Conservation (phyloP, 2,113 vertebrate species). For the Cynopterus brachyotis region DNA sequence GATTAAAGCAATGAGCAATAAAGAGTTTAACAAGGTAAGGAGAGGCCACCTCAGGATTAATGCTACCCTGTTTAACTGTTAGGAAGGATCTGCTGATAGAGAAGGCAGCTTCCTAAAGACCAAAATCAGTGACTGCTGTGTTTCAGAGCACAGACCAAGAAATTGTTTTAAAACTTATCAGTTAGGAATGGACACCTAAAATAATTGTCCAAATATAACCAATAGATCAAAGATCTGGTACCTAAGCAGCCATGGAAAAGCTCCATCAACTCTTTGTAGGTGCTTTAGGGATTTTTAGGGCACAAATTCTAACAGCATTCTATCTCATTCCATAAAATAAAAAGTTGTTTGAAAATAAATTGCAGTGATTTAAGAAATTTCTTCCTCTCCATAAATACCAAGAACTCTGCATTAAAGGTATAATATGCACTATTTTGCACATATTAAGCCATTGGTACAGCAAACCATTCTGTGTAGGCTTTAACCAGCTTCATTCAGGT, state of each 20-base stretch:
- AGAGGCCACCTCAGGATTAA: background rate
- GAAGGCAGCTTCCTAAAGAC: background rate
- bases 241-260: background rate
- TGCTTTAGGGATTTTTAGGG: background rate
- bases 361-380: background rate
- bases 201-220: background rate
- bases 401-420: background rate
- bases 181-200: background rate
- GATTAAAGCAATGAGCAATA: background rate
- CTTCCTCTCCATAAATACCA: background rate
- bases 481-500: background rate
- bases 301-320: background rate
- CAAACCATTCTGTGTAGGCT: rapidly evolving
- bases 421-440: background rate
- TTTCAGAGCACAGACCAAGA: background rate
- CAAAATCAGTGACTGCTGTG: background rate
- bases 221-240: background rate
- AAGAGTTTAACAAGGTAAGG: conserved; percentile 30
- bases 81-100: background rate
- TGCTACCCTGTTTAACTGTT: background rate
- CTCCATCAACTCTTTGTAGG: background rate
- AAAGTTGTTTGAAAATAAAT: background rate
- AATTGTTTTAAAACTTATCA: background rate
- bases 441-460: background rate
- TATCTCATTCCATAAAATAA: background rate